Base-by-base conservation (phyloP, 2,888 invertebrate genomes). In the Drosophila diplacantha region DNA sequence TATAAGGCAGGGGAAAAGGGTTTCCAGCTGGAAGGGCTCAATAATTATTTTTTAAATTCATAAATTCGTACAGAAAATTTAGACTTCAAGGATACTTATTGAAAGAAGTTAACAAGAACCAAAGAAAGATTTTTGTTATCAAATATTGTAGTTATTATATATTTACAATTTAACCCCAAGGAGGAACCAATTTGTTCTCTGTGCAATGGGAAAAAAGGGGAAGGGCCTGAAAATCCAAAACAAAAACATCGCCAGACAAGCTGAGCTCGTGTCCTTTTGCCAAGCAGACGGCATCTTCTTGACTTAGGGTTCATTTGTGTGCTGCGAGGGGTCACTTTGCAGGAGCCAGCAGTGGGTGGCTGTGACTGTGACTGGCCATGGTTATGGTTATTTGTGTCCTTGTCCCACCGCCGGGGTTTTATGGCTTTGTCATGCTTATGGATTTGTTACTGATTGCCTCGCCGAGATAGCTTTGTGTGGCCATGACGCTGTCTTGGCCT, bases 371-470 rank as follows among this genome's bases (percentile, higher is more conserved):
- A 26, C 29, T 20, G 44, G 22, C 38, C 29, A 34, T 49, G 52
- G 46, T 53, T 62, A 58, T 41, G 41, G 57, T 51, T 62, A 34
- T 47, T 49, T 62, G 35, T 55, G 56, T 37, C 50, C 44, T 54
- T 51, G 57, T 50, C 43, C 16, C 16, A 31, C 53, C 39, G 43
- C 43, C 24, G 49, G 58, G 37, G 46, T 46, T 67, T 77, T 82
- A 80, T 80, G 69, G 75, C 75, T 71, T 68, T 80, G 74, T 80
- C 80, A 75, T 82, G 75, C 77, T 80, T 74, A 77, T 72, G 80
- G 80, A 80, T 79, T 81, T 79, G 77, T 69, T 75, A 60, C 74
- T 79, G 81, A 78, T 78, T 78, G 81, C 69, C 66, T 67, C 70
- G 69, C 69, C 57, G 39, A 51, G 76, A 79, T 81, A 76, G 74